Base-by-base conservation (phyloP, 2,113 vertebrate genomes). In the Galemys pyrenaicus region DNA sequence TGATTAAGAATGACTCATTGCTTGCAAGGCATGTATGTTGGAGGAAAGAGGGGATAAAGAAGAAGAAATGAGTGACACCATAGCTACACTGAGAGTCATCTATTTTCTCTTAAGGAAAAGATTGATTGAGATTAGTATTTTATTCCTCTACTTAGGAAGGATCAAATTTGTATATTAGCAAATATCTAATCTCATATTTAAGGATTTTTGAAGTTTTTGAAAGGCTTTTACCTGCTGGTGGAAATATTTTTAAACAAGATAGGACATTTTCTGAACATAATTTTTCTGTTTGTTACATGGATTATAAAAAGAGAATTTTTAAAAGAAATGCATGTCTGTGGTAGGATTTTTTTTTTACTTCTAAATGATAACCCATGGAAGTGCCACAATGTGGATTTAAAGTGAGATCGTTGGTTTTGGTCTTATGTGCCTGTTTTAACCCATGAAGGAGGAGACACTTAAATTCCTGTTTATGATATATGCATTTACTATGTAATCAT, bases 391-490 rank as follows among this genome's bases (percentile, higher is more conserved):
- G n/a, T 78, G 62, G 58, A 19, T 85, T 77, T 96, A 90, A 83
- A 79, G 51, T 78, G 30, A 37, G 4, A 73, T 68, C 32, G 11
- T 56, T 73, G 24, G 20, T 58, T 93, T 93, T 87, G 65, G 17
- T 95, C 28, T 58, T 85, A 24, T 6, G 10, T 93, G 35, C 32
- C 58, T 71, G 32, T 71, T 92, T 37, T 80, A 84, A 60, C 30
- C 62, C 30, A 73, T 51, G 56, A 89, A 86, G 81, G 89, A 95
- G 85, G 89, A 95, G 85, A 58, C n/a, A 87, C 82, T 91, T 87
- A 77, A 90, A 81, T 94, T 95, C 62, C 77, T 81, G 22, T 75
- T 96, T 96, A 73, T 95, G 82, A 96, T 87, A 62, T 67, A 92
- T 94, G 20, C 37, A 93, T 44, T 93, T 94, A 81, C 13, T 93